A percentile compares a stretch with the other conserved stretches of the same genome.
phyloP scores from a whole-genome alignment of 2,888 invertebrate genomes.

The Beris morrisii region DNA sequence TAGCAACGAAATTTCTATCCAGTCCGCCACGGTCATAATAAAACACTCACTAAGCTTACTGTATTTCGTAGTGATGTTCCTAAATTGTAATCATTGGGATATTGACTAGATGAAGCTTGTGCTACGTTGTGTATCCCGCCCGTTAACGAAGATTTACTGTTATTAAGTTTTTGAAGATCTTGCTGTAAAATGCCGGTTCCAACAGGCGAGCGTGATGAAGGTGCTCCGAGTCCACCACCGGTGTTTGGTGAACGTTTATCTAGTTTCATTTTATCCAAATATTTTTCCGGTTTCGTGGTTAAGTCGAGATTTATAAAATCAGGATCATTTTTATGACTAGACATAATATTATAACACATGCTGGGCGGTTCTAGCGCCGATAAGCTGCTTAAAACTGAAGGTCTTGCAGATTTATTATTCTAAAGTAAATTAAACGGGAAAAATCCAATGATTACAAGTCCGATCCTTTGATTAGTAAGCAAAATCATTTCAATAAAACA shows the following conservation, averaged over 20 bases:
- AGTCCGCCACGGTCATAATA: background rate
- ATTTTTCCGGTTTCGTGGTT: constrained; percentile 41
- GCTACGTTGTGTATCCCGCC: constrained; percentile 30
- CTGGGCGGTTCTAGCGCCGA: constrained; percentile 36
- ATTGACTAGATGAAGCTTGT: constrained; percentile 40
- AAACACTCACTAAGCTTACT: constrained; percentile 34
- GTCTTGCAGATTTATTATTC: constrained; percentile 37
- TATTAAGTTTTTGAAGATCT: constrained; percentile 21
- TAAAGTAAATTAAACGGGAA: background rate
- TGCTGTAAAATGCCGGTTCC: constrained; percentile 19
- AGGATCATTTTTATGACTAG: constrained; percentile 42
- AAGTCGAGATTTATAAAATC: constrained; percentile 42
- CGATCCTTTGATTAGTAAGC: too few species aligned
- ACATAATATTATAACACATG: constrained; percentile 38
- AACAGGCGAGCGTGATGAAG: constrained; percentile 31
- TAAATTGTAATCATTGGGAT: constrained; percentile 37
- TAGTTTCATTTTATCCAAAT: constrained; percentile 42
- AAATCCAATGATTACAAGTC: background rate
- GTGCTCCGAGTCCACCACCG: constrained; percentile 14
- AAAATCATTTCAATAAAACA: background rate
- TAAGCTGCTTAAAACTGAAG: constrained; percentile 40
- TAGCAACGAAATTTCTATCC: background rate
- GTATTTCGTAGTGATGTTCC: constrained; percentile 31
- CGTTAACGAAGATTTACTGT: constrained; percentile 18
- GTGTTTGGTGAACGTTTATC: constrained; percentile 38